Conservation (phyloP, 2,797 vertebrate genomes). For the Artibeus lituratus region DNA sequence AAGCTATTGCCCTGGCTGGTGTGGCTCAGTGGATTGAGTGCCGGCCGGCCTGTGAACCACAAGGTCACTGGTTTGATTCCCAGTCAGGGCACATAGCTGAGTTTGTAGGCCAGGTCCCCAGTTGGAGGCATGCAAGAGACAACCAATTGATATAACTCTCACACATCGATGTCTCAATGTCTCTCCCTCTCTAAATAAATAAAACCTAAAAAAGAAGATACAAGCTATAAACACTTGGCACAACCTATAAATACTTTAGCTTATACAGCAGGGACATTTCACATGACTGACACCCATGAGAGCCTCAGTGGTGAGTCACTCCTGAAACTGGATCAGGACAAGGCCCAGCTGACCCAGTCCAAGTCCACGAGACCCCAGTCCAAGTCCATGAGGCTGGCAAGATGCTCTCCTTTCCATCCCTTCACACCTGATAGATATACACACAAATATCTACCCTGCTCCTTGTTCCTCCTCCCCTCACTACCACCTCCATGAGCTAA, state of each 20-base stretch:
- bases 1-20: background rate
- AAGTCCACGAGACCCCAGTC: background rate
- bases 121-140: too few species aligned
- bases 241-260: background rate
- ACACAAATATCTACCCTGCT: background rate
- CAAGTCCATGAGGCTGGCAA: background rate
- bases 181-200: too few species aligned
- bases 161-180: too few species aligned
- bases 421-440: background rate
- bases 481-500: background rate
- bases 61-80: too few species aligned
- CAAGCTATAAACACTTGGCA: too few species aligned
- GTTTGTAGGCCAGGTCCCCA: too few species aligned
- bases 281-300: background rate
- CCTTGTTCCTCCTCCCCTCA: background rate
- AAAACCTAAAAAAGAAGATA: too few species aligned
- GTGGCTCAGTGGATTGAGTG: too few species aligned
- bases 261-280: background rate
- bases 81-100: too few species aligned
- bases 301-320: background rate
- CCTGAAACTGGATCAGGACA: background rate
- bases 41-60: too few species aligned
- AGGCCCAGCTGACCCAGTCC: background rate
- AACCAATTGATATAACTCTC: too few species aligned
- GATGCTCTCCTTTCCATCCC: background rate